Evolutionary conservation across 2,888 invertebrate genomes (phyloP).

Genomic region (Tipula lateralis): DNA sequence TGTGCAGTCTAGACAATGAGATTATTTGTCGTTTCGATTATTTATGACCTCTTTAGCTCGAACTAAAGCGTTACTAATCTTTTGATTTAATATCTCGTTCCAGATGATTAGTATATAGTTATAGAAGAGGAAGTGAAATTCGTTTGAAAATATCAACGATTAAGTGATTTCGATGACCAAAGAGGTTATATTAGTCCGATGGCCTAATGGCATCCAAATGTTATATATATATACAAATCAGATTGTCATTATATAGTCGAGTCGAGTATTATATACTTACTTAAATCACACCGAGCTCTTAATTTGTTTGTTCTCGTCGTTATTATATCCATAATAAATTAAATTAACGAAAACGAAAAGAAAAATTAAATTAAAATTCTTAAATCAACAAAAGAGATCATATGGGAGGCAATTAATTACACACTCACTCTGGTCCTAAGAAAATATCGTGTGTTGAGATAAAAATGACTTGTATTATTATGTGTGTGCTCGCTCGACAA

Average conservation of each 20-base stretch:
- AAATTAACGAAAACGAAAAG: not conserved
- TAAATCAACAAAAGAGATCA: conserved; percentile 15
- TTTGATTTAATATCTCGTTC: not conserved
- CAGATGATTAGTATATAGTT: not conserved
- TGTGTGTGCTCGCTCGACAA: not conserved
- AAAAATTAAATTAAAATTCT: not conserved
- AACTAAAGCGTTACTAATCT: not conserved
- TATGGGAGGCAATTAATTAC: not conserved
- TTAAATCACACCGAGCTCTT: conserved; percentile 9
- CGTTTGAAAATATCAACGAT: not conserved
- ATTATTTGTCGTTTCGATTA: conserved; percentile 1
- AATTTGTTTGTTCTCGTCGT: not conserved
- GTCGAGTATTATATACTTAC: not conserved
- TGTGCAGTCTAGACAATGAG: not conserved
- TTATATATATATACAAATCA: not conserved
- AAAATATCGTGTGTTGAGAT: not conserved
- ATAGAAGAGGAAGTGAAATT: not conserved
- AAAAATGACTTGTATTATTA: not conserved
- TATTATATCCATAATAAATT: conserved; percentile 3
- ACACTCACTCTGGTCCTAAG: not conserved
- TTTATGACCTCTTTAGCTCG: not conserved
- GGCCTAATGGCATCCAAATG: not conserved
- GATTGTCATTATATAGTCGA: not conserved
- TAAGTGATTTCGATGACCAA: not conserved
- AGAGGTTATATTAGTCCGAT: not conserved